phyloP scores from a whole-genome alignment of 1,140 invertebrate genomes.

The Phocides pigmalion region DNA sequence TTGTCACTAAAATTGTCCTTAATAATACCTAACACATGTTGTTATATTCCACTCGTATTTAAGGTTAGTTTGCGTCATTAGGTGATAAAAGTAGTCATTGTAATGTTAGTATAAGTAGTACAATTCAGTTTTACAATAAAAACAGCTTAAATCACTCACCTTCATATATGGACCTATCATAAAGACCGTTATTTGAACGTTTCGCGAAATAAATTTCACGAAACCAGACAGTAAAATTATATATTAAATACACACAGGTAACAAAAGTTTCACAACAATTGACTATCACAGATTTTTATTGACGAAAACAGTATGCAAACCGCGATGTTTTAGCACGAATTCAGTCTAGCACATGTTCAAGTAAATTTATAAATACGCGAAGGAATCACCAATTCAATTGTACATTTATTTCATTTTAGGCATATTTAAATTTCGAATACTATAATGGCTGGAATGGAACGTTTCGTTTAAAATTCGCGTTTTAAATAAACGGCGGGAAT shows the following conservation, averaged over 20 bases:
- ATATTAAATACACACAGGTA: conserved; percentile 35
- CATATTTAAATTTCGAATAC: conserved; percentile 62
- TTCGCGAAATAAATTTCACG: conserved; percentile 78
- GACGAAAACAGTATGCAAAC: conserved; percentile 56
- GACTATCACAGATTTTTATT: conserved; percentile 75
- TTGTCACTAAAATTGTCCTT: background rate
- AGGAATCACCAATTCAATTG: conserved; percentile 13
- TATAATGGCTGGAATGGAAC: conserved; percentile 48
- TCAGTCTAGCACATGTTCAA: conserved; percentile 64
- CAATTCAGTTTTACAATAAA: conserved; percentile 19
- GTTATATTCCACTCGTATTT: background rate
- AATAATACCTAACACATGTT: background rate
- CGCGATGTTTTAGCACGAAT: conserved; percentile 59
- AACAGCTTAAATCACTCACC: conserved; percentile 59
- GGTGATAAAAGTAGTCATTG: conserved; percentile 6
- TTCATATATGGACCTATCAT: conserved; percentile 83
- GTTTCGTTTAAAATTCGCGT: conserved; percentile 42
- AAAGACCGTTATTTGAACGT: conserved; percentile 73
- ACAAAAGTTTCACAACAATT: conserved; percentile 52
- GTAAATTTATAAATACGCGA: conserved; percentile 25
- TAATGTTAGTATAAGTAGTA: background rate
- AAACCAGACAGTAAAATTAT: conserved; percentile 50
- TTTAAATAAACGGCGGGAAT: conserved; percentile 73
- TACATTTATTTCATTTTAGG: conserved; percentile 77
- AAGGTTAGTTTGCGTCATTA: conserved; percentile 19